Base-by-base conservation (phyloP, 2,888 invertebrate species). In the Gymnocheta viridis region DNA sequence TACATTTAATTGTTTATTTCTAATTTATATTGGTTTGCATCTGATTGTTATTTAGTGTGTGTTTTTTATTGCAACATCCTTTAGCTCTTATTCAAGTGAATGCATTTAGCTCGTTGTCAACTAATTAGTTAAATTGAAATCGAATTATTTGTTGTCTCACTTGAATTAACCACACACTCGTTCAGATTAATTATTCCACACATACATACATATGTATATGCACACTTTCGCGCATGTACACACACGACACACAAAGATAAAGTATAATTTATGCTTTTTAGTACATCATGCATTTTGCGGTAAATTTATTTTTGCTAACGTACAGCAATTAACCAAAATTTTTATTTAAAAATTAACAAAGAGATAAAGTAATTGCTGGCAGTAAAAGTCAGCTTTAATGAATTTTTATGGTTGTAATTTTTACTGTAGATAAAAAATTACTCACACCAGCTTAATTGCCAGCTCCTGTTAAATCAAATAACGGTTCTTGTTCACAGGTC, bases 111-210 rank as follows among this genome's bases (percentile, higher is more conserved):
- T 88, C 88, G 86, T 86, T 88, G 86, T 86, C 85, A 88, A 87
- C 90, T 91, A 90, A 90, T 90, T 90, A 89, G 89, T 89, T 89
- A 88, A 91, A 90, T 90, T 90, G 89, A 90, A 90, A 90, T 91
- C 90, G 89, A 89, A 90, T 90, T 89, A 90, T 89, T 90, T 90
- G 90, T 89, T 90, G 90, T 89, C 89, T 89, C 91, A 89, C 90
- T 90, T 90, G 88, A 88, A 88, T 87, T 87, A 86, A 84, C 84
- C 84, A 78, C 81, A 83, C 47, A 81, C 73, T 81, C 73, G 29
- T 84, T 78, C 86, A 87, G 88, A 86, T 88, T 88, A 89, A 90
- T 91, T 90, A 89, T 87, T n/a, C n/a, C 88, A 88, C 78, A 72
- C 85, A 87, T 47, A 72, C 56, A 27, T n/a, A 17, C 27, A 44